Evolutionary conservation across 2,113 vertebrate species (phyloP).

Genomic region (Indicator maculatus): DNA sequence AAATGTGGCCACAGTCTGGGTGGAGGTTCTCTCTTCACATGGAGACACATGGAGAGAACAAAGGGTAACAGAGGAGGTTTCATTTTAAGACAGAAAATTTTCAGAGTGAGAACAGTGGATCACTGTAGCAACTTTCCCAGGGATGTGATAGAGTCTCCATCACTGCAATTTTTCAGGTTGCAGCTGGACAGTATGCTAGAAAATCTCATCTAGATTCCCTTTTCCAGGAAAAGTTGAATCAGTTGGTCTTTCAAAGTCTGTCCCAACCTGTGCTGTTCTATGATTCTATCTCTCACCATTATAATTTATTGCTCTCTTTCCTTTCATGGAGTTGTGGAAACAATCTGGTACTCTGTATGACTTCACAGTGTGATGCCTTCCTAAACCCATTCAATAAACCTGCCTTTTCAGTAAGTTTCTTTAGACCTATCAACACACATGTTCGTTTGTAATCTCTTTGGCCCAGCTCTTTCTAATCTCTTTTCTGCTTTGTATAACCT

Average conservation of each 20-base stretch:
- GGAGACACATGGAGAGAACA: fast-evolving
- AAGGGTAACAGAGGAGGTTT: neutral
- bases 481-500: neutral
- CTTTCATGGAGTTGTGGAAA: neutral
- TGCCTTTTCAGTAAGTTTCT: neutral
- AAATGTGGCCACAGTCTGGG: neutral
- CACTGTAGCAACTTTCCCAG: neutral
- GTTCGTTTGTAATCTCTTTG: neutral
- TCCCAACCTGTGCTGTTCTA: neutral
- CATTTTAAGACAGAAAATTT: neutral
- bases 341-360: neutral
- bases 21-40: neutral
- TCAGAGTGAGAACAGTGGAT: neutral
- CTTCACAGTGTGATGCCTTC: neutral
- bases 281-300: neutral
- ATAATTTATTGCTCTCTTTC: neutral
- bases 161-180: neutral
- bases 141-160: neutral
- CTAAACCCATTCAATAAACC: neutral
- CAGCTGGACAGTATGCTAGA: neutral
- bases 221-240: neutral
- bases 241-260: neutral
- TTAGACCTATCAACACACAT: neutral
- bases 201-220: neutral
- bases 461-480: neutral